Conservation (phyloP, 35 echinoderm and acorn worm genomes). For the Amphiura filiformis region DNA sequence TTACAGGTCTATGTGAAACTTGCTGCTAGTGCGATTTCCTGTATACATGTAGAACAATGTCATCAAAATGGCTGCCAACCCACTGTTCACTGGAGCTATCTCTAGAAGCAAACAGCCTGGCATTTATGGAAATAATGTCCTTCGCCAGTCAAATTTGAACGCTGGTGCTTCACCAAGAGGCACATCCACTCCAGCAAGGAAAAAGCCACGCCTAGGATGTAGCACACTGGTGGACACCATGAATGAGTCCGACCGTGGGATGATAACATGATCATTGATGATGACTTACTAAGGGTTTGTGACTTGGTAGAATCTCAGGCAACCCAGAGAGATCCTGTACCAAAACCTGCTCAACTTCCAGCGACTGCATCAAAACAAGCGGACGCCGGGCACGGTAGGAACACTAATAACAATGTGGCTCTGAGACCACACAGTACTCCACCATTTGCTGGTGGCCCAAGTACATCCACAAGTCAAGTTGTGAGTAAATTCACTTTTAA, state of each 20-base stretch:
- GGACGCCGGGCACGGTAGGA: neutral
- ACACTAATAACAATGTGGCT: neutral
- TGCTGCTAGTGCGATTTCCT: too few relatives aligned
- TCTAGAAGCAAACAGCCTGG: slow-evolving; percentile 9
- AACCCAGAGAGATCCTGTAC: neutral
- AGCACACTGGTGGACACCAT: slow-evolving; percentile 8
- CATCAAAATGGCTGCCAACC: slow-evolving; percentile 68
- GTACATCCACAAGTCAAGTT: neutral
- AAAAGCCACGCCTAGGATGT: slow-evolving; percentile 53
- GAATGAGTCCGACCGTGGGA: slow-evolving; percentile 66
- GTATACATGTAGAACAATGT: too few relatives aligned
- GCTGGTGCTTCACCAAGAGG: neutral
- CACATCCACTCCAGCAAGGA: slow-evolving; percentile 47
- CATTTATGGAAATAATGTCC: slow-evolving; percentile 3
- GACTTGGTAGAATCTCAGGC: slow-evolving; percentile 84
- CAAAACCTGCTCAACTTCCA: neutral
- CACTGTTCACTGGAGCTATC: slow-evolving; percentile 77
- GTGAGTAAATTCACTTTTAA: neutral
- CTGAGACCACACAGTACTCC: neutral
- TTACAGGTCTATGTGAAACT: too few relatives aligned
- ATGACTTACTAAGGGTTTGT: slow-evolving; percentile 60
- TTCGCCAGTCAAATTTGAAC: slow-evolving; percentile 32
- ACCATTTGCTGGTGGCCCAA: neutral
- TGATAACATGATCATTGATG: slow-evolving; percentile 82
- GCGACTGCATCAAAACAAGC: neutral